Percentiles rank a stretch among this genome's conserved stretches.
Evolutionary conservation across 2,113 vertebrate species (phyloP).

Genomic region (Rhodinocichla rosea): DNA sequence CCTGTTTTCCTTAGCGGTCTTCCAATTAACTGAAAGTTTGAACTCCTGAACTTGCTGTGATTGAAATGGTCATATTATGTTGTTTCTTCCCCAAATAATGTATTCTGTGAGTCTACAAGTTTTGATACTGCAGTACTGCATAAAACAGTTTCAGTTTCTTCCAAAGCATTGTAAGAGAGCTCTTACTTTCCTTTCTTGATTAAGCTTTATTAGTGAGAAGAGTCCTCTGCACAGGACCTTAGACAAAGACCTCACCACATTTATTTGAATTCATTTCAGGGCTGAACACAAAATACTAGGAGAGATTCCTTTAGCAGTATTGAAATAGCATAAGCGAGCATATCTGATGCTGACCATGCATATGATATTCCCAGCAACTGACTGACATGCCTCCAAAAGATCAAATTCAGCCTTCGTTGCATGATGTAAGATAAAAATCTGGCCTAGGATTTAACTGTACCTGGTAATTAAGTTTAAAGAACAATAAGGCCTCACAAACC

Average conservation of each 20-base stretch:
- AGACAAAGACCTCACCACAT: background rate
- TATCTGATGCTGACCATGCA: constrained; percentile 54
- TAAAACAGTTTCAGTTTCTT: background rate
- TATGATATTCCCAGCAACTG: constrained; percentile 53
- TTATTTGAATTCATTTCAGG: background rate
- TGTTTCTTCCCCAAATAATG: background rate
- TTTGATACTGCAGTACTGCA: background rate
- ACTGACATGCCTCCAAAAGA: constrained; percentile 54
- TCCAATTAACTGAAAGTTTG: background rate
- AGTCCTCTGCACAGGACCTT: background rate
- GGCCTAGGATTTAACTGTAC: constrained; percentile 65
- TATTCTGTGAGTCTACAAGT: background rate
- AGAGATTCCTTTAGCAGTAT: constrained; percentile 26
- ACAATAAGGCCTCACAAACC: constrained; percentile 55
- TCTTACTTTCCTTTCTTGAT: background rate
- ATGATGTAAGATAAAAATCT: constrained; percentile 61
- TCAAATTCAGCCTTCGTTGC: constrained; percentile 60
- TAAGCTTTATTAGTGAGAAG: background rate
- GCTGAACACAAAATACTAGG: background rate
- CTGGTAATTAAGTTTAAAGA: constrained; percentile 59
- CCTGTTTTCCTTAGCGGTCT: background rate
- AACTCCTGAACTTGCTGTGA: background rate
- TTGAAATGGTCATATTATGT: background rate
- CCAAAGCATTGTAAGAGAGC: background rate
- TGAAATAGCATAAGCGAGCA: constrained; percentile 42